Base-by-base conservation (phyloP, 1,140 invertebrate species). In the Spodoptera litura region DNA sequence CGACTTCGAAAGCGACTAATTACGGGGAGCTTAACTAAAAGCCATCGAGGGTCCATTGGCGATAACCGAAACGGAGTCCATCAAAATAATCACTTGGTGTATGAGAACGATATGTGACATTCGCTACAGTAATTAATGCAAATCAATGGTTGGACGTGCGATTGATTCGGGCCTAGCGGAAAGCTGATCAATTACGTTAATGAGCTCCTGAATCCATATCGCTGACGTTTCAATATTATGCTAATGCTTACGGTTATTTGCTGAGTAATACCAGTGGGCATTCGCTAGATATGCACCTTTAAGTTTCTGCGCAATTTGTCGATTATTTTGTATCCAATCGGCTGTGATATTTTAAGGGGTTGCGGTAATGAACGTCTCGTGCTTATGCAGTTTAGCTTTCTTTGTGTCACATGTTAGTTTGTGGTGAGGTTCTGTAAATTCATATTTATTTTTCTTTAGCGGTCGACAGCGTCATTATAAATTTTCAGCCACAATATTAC, bases 171-270 rank as follows among this genome's bases (percentile, higher is more conserved):
- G 85, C 86, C 87, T 90, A 88, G 87, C 86, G 88, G 90, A 89
- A 91, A 93, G 90, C 91, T 87, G 93, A 94, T 94, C 93, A 94
- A 93, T 94, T 94, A 94, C 89, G 90, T 86, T 94, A 94, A 94
- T 93, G 90, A 93, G 90, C 87, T 89, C 79, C 83, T 87, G 89
- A 87, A 87, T 90, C 87, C 87, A 87, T 92, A 92, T 92, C 88
- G 90, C 88, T 93, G 90, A 91, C 90, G 90, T 88, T 91, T 90
- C 86, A 86, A 88, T 90, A 90, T 90, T 93, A 93, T 92, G 91
- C 88, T 89, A 90, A 88, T 92, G 87, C 87, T 91, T 92, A 88
- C 89, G 86, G 84, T 89, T 92, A 88, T 89, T 90, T 88, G 81
- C 85, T 82, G 85, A 87, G 84, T 79, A 74, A 75, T 78, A 70